Conservation (phyloP, 2,888 invertebrate species). For the Eristalinus sepulchralis region DNA sequence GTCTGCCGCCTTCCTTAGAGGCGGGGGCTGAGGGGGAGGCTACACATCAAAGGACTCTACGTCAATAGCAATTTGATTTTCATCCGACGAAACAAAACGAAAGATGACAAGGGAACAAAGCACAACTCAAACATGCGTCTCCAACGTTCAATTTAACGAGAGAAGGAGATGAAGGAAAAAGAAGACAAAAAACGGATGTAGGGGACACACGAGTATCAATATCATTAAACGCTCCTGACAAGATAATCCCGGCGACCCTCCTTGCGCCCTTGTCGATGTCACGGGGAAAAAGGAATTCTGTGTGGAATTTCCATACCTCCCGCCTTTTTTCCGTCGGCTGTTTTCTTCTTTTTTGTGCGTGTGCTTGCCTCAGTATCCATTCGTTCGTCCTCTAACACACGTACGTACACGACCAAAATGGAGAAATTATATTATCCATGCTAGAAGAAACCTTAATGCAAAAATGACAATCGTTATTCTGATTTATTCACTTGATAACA, state of each 20-base stretch:
- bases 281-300: conserved; percentile 6
- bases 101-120: conserved; percentile 21
- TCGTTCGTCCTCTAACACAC: background rate
- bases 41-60: background rate
- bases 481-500: conserved; percentile 69
- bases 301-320: conserved; percentile 9
- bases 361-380: background rate
- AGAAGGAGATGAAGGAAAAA: no score
- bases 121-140: conserved; percentile 26
- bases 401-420: conserved; percentile 36
- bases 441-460: conserved; percentile 58
- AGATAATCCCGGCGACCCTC: conserved; percentile 38
- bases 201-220: conserved; percentile 45
- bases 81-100: conserved; percentile 16
- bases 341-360: background rate
- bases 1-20: background rate
- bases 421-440: conserved; percentile 58
- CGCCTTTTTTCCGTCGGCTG: background rate
- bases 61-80: conserved; percentile 27
- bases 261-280: background rate
- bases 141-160: conserved; percentile 33
- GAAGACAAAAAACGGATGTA: background rate
- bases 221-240: conserved; percentile 54
- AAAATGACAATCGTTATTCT: conserved; percentile 67
- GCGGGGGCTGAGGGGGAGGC: background rate